These are phyloP conservation scores for Drosophila mimetica DNA, from an alignment of 2,888 invertebrate species.

Conservation along the genomic window DNA sequence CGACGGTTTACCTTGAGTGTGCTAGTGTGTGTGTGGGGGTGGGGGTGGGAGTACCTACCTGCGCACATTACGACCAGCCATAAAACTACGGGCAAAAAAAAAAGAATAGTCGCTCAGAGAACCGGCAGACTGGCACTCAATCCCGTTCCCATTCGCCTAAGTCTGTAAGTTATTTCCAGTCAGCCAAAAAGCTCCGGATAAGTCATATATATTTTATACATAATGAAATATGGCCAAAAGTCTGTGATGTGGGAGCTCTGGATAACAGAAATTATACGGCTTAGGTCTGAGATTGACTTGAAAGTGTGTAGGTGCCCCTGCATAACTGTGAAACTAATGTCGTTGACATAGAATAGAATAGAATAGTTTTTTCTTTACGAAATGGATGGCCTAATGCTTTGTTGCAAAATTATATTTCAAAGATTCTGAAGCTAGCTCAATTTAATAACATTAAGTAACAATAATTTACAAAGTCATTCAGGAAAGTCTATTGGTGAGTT, in stretches of 20 bases:
- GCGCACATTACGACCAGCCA: constrained; percentile 62
- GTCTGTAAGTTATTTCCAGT: constrained; percentile 57
- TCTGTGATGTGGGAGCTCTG: not conserved
- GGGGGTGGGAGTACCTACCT: constrained; percentile 34
- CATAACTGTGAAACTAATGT: too few species aligned
- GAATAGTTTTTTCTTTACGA: too few species aligned
- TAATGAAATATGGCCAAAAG: constrained; percentile 20
- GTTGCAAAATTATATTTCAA: too few species aligned
- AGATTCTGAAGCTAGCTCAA: too few species aligned
- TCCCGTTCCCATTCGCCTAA: constrained; percentile 9
- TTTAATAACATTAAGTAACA: too few species aligned
- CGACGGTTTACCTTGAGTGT: constrained; percentile 41
- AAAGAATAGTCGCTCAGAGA: constrained; percentile 27
- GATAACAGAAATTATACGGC: constrained; percentile 3
- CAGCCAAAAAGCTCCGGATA: constrained; percentile 47
- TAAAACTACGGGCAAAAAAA: constrained; percentile 58
- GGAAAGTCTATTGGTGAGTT: too few species aligned
- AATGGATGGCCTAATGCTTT: too few species aligned
- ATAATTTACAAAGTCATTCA: too few species aligned
- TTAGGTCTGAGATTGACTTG: not conserved
- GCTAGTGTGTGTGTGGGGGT: constrained; percentile 20
- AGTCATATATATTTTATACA: constrained; percentile 56
- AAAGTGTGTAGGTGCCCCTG: too few species aligned
- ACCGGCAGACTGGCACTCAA: constrained; percentile 12
- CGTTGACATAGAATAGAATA: too few species aligned